phyloP scores from a whole-genome alignment of 2,888 invertebrate genomes.

The Griposia aprilina region DNA sequence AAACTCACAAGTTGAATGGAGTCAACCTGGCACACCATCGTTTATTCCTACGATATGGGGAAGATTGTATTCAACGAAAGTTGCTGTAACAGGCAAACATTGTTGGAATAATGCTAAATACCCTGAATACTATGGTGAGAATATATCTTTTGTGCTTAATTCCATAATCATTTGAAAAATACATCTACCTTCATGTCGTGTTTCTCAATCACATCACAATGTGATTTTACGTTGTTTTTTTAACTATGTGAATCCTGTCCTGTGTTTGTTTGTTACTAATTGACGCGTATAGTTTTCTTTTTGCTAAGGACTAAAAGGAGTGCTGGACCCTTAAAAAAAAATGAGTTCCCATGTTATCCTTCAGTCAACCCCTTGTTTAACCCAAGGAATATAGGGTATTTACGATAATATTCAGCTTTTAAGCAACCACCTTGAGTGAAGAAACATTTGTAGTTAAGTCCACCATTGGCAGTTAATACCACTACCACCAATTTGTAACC shows the following conservation, averaged over 20 bases:
- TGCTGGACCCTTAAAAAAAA: neutral
- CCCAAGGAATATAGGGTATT: neutral
- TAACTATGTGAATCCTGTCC: neutral
- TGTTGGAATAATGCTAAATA: constrained; percentile 79
- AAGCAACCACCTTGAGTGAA: neutral
- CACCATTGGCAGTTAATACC: neutral
- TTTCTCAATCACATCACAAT: neutral
- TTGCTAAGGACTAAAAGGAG: too few species aligned
- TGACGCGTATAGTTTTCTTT: neutral
- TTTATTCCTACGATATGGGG: constrained; percentile 89
- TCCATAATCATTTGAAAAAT: constrained; percentile 3
- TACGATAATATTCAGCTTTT: neutral
- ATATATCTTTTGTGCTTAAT: neutral
- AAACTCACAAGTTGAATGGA: constrained; percentile 87
- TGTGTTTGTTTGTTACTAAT: neutral
- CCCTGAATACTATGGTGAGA: constrained; percentile 85
- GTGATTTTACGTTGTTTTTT: neutral
- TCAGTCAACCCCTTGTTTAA: neutral
- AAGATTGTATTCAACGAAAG: constrained; percentile 86
- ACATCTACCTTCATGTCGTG: constrained; percentile 20
- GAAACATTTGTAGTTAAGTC: neutral
- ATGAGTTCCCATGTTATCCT: neutral
- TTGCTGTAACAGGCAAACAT: constrained; percentile 76
- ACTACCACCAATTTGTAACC: neutral
- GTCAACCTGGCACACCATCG: constrained; percentile 82